Evolutionary conservation across 2,888 invertebrate species (phyloP), one percentile per base, ranked within the genome.

Genomic region (Pandemis corylana): DNA sequence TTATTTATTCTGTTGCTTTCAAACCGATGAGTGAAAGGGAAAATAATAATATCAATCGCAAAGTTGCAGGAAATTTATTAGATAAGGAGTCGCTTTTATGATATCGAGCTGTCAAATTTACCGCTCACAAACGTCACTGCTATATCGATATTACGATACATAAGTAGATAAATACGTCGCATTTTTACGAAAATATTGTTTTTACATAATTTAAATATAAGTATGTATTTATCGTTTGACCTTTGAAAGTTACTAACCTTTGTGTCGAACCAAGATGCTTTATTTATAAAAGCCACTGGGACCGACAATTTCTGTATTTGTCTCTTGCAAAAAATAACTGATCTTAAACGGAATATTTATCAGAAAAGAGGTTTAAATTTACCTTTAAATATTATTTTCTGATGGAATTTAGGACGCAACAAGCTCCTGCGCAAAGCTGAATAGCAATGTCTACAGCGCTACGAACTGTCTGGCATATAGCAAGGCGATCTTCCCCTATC

Each of bases 61-160:
- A 73, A 72, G 41, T 69, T 49, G 28, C 64, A 6, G 42, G n/a
- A 46, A 59, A 63, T 68, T 41, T 51, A 36, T 51, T 13, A 65
- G 42, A 74, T 74, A 64, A 74, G 64, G 49, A 65, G 42, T 65
- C 49, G 59, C 59, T 74, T 68, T 59, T 72, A 64, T 49, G 46
- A 74, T 69, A 65, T 69, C 42, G 59, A 59, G 49, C 64, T 68
- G 69, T 73, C 73, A 65, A 73, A 73, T 73, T 74, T 69, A 46
- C 64, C 59, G 69, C 65, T 15, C 67, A n/a, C 41, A 28, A 49
- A 49, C 65, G 49, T 49, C 49, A 46, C 36, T 65, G 20, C n/a
- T 63, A 63, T 46, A 12, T 59, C 59, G 9, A 28, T 28, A 59
- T 59, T 28, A 59, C 28, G 28, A 36, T 36, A 36, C 15, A n/a